A percentile compares a stretch with the other conserved stretches of the same genome.
These are phyloP conservation scores for Malthinus seriepunctatus DNA, from an alignment of 2,888 invertebrate species.

Conservation along the genomic window DNA sequence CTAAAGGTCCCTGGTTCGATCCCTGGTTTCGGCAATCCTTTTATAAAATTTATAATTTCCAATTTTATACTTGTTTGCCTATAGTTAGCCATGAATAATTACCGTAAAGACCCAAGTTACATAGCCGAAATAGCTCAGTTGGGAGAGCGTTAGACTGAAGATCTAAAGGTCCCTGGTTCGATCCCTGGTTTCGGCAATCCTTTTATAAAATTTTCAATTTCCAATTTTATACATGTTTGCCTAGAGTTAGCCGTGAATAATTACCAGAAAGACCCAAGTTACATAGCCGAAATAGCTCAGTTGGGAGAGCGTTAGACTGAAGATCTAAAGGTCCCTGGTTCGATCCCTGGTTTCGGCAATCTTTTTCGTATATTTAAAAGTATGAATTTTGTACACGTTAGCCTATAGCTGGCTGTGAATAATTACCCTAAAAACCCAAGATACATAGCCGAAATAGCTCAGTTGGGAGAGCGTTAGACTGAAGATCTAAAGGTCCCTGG, in stretches of 20 bases:
- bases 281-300: constrained; percentile 73
- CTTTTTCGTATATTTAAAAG: too few relatives aligned
- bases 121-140: constrained; percentile 77
- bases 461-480: constrained; percentile 82
- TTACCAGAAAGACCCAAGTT: too few relatives aligned
- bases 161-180: constrained; percentile 76
- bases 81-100: too few relatives aligned
- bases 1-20: constrained; percentile 76
- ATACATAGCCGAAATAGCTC: constrained; percentile 71
- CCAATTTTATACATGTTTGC: too few relatives aligned
- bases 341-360: constrained; percentile 74
- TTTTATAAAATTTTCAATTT: too few relatives aligned
- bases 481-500: constrained; percentile 77
- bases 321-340: constrained; percentile 77
- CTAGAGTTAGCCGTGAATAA: too few relatives aligned
- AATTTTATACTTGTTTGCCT: too few relatives aligned
- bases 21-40: constrained; percentile 73
- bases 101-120: too few relatives aligned
- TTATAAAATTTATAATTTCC: too few relatives aligned
- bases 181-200: constrained; percentile 71
- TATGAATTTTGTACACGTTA: too few relatives aligned
- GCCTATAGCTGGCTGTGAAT: too few relatives aligned
- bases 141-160: constrained; percentile 80
- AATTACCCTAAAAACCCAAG: too few relatives aligned
- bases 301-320: constrained; percentile 81